phyloP scores from a whole-genome alignment of 2,113 vertebrate species.

The Tympanuchus pallidicinctus region DNA sequence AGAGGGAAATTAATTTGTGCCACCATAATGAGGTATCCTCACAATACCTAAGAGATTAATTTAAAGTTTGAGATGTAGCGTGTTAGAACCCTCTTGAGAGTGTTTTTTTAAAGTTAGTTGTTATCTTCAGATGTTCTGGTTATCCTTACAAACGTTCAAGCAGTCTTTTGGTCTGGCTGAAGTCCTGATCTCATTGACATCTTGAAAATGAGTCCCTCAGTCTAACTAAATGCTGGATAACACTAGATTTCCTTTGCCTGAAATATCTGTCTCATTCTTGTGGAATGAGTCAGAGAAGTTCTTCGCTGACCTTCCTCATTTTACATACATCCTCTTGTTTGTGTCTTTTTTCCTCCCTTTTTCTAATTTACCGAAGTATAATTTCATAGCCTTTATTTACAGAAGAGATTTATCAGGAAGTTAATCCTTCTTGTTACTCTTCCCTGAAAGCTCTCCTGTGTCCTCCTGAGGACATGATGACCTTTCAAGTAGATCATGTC shows the following conservation, averaged over 20 bases:
- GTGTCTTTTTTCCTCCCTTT: neutral
- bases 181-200: constrained; percentile 55
- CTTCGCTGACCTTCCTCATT: neutral
- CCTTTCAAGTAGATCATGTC: neutral
- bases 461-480: neutral
- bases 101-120: neutral
- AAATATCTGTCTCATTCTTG: constrained; percentile 6
- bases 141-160: constrained; percentile 32
- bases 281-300: neutral
- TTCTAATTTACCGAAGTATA: neutral
- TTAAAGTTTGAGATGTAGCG: neutral
- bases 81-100: neutral
- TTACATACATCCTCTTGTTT: neutral
- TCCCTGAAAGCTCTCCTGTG: neutral
- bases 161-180: constrained; percentile 13
- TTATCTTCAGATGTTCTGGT: neutral
- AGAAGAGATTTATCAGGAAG: neutral
- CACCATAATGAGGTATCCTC: neutral
- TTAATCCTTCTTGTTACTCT: neutral
- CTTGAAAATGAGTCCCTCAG: constrained; percentile 34
- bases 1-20: neutral
- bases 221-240: constrained; percentile 41
- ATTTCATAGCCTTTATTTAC: constrained; percentile 18
- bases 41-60: neutral
- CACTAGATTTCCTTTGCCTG: constrained; percentile 42